Percentiles rank a stretch among this genome's conserved stretches.
Evolutionary conservation across 2,888 invertebrate genomes (phyloP).

Genomic region (Heliconius aoede): DNA sequence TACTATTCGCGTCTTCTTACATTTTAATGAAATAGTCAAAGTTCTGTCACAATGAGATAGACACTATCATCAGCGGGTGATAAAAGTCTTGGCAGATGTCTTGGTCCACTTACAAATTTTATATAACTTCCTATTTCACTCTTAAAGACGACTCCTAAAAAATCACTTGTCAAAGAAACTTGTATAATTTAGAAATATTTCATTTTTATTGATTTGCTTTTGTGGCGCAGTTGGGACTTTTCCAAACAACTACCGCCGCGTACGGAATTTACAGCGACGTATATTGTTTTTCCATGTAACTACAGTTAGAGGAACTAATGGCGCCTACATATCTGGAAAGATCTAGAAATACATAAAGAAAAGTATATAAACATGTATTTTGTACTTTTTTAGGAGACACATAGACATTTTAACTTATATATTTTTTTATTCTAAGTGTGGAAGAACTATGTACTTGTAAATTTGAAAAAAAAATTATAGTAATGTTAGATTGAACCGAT

Average conservation of each 20-base stretch:
- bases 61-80: neutral
- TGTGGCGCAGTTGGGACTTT: neutral
- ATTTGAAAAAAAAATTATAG: neutral
- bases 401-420: neutral
- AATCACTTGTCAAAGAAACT: neutral
- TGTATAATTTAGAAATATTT: neutral
- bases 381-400: too few species aligned
- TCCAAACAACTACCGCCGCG: neutral
- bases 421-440: too few species aligned
- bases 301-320: neutral
- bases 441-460: neutral
- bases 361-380: too few species aligned
- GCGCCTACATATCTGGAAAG: neutral
- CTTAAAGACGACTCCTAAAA: neutral
- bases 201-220: neutral
- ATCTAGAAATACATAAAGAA: neutral
- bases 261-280: neutral
- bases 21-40: conserved; percentile 2
- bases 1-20: neutral
- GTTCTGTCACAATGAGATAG: neutral
- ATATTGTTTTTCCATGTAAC: neutral
- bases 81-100: neutral
- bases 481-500: conserved; percentile 39
- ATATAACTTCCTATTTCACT: conserved; percentile 1
- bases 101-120: neutral